These are phyloP conservation scores for Acipenser ruthenus DNA, from an alignment of 2,797 vertebrate genomes.

Conservation along the genomic window DNA sequence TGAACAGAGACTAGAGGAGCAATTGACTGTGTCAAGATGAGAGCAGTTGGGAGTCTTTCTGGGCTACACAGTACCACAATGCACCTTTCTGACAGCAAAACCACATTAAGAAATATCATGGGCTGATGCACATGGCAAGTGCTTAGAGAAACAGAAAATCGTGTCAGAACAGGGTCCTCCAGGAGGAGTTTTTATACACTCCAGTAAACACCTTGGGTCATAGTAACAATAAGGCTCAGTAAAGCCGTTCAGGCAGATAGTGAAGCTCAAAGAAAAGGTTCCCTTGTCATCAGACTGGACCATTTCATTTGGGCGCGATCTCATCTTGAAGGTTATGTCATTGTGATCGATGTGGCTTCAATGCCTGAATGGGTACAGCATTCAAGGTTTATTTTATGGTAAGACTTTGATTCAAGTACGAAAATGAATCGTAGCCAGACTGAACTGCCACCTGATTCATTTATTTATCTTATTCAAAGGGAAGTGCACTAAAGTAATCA, in stretches of 20 bases:
- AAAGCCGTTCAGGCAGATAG: background rate
- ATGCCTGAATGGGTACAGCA: no score
- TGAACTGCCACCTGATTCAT: no score
- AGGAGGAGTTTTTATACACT: conserved; percentile 1
- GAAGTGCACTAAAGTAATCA: no score
- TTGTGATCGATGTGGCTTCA: no score
- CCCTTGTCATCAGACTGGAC: background rate
- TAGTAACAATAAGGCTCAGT: background rate
- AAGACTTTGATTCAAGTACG: no score
- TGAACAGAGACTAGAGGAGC: background rate
- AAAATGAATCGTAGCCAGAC: no score
- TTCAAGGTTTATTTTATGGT: no score
- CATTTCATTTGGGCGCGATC: background rate
- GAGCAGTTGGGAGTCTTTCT: conserved; percentile 5
- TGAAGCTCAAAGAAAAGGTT: background rate
- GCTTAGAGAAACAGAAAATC: background rate
- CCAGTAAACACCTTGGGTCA: background rate
- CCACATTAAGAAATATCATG: conserved; percentile 4
- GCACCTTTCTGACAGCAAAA: background rate
- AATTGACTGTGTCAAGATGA: conserved; percentile 6
- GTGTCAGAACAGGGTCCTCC: background rate
- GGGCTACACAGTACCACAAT: background rate
- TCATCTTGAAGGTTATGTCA: no score
- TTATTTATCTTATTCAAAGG: no score
- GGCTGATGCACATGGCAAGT: conserved; percentile 7